These are phyloP conservation scores for Rhagium mordax DNA, from an alignment of 2,888 invertebrate genomes.

Conservation along the genomic window DNA sequence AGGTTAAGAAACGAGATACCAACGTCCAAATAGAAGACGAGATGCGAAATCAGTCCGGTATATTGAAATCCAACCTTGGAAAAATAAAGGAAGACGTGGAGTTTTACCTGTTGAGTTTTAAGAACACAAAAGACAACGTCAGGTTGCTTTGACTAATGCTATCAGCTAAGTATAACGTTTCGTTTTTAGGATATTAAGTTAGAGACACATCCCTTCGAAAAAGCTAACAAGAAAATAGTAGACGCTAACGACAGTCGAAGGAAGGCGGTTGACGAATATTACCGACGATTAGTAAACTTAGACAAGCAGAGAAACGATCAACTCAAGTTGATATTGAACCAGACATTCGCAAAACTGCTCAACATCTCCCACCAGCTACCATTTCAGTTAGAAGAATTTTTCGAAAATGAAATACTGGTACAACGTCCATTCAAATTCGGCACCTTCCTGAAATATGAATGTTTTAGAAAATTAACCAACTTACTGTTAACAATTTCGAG, in stretches of 20 bases:
- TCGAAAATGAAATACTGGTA: conserved; percentile 63
- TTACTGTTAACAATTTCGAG: conserved; percentile 61
- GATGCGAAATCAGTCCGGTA: conserved; percentile 50
- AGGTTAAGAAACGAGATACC: conserved; percentile 44
- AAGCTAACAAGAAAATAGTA: conserved; percentile 28
- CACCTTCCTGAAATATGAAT: too few relatives aligned
- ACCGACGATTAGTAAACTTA: conserved; percentile 47
- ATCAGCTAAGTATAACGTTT: not conserved
- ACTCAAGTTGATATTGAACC: conserved; percentile 57
- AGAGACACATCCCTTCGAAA: conserved; percentile 42
- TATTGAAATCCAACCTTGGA: conserved; percentile 40
- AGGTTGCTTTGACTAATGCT: conserved; percentile 11
- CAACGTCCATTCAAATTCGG: too few relatives aligned
- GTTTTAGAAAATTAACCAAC: conserved; percentile 64
- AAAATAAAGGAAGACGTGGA: conserved; percentile 45
- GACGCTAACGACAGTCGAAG: conserved; percentile 40
- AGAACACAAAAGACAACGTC: conserved; percentile 35
- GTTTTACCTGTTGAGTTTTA: conserved; percentile 27
- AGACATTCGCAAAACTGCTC: conserved; percentile 56
- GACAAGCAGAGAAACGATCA: conserved; percentile 58
- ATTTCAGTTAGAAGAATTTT: conserved; percentile 60
- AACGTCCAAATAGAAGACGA: conserved; percentile 54
- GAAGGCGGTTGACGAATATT: conserved; percentile 51
- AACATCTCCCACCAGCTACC: conserved; percentile 59
- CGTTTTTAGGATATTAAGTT: conserved; percentile 34